A percentile compares a stretch with the other conserved stretches of the same genome.
These are phyloP conservation scores for Saguinus midas DNA, from an alignment of 2,113 vertebrate species.

Conservation along the genomic window DNA sequence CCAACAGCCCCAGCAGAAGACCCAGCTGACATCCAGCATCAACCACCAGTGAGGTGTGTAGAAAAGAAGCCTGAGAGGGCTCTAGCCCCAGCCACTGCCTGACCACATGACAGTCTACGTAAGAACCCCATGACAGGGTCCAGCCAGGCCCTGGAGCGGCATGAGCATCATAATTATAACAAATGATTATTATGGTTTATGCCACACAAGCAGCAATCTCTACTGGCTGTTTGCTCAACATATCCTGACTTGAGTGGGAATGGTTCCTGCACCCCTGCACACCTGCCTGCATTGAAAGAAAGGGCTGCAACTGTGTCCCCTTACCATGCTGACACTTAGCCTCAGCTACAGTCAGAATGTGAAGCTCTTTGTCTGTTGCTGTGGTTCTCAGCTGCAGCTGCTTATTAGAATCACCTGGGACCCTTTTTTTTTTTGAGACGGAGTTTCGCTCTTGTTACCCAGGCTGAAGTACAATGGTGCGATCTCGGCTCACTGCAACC, in stretches of 20 bases:
- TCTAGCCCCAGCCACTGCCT: not conserved
- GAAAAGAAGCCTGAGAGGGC: not conserved
- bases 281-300: not conserved
- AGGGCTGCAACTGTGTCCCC: not conserved
- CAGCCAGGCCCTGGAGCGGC: not conserved
- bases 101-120: not conserved
- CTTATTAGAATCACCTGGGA: not conserved
- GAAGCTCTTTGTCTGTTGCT: not conserved
- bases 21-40: not conserved
- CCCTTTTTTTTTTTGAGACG: too few relatives aligned
- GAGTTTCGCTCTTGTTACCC: too few relatives aligned
- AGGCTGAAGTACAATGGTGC: too few relatives aligned
- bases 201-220: not conserved
- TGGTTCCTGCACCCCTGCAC: not conserved
- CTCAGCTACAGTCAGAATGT: not conserved
- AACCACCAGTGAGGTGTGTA: not conserved
- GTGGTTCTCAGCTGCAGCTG: not conserved
- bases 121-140: not conserved
- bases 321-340: rapidly evolving
- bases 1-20: not conserved
- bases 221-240: not conserved
- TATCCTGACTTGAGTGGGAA: not conserved
- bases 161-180: not conserved
- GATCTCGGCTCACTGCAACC: too few relatives aligned
- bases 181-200: not conserved